These are phyloP conservation scores for Acanthopagrus latus DNA, from an alignment of 2,797 vertebrate species.

Conservation along the genomic window DNA sequence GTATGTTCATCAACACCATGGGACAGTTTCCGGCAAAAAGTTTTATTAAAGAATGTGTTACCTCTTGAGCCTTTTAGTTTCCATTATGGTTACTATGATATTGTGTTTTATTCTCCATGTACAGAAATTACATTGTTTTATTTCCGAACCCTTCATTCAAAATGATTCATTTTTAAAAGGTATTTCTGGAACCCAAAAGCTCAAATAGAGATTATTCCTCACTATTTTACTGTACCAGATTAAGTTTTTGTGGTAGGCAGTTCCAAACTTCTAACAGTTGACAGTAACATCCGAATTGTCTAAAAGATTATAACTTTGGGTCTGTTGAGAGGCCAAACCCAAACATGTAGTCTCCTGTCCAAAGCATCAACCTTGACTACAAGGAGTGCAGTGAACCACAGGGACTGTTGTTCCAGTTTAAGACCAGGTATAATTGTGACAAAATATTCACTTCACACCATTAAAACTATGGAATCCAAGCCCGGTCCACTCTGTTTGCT, in stretches of 20 bases:
- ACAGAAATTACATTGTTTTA: background rate
- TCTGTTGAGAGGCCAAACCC: too few relatives aligned
- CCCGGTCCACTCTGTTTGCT: background rate
- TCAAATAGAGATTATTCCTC: background rate
- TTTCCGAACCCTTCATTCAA: background rate
- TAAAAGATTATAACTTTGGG: too few relatives aligned
- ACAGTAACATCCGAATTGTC: background rate
- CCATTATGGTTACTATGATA: background rate
- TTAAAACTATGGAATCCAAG: background rate
- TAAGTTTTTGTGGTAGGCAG: too few relatives aligned
- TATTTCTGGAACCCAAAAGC: background rate
- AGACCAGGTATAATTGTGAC: slow-evolving; percentile 1
- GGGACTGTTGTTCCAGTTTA: background rate
- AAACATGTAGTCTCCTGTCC: background rate
- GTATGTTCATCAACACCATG: too few relatives aligned
- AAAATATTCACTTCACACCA: background rate
- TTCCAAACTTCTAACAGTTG: background rate
- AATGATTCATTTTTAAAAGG: background rate
- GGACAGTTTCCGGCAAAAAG: too few relatives aligned
- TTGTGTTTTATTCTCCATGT: background rate
- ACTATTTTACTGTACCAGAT: background rate
- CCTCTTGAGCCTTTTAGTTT: background rate
- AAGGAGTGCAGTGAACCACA: too few relatives aligned
- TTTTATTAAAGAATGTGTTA: too few relatives aligned
- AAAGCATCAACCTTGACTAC: background rate